These are phyloP conservation scores for Agrotis exclamationis DNA, from an alignment of 2,888 invertebrate species.

Conservation along the genomic window DNA sequence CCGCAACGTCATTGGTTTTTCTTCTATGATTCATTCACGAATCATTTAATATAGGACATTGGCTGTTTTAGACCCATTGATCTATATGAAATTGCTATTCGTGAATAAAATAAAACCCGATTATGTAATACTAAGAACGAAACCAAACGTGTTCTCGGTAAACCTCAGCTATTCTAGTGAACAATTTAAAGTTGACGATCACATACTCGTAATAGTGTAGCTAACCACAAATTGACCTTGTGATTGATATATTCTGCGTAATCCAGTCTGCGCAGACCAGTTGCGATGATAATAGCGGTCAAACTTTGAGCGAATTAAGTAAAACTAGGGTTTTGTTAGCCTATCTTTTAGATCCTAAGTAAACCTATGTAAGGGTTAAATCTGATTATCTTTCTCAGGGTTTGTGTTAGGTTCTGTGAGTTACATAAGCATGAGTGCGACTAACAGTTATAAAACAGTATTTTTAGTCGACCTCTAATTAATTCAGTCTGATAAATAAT, in stretches of 20 bases:
- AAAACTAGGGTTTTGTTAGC: conserved; percentile 1
- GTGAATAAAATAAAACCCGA: background rate
- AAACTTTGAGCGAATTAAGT: conserved; percentile 29
- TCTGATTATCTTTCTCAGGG: conserved; percentile 20
- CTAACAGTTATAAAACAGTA: too few species aligned
- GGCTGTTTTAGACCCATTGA: too few species aligned
- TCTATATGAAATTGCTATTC: background rate
- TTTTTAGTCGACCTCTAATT: too few species aligned
- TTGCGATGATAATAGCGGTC: conserved; percentile 19
- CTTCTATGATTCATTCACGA: too few species aligned
- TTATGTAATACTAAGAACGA: background rate
- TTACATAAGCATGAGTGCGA: too few species aligned
- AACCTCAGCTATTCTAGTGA: conserved; percentile 2
- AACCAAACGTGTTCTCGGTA: background rate
- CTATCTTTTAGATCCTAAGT: background rate
- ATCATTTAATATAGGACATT: too few species aligned
- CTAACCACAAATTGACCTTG: conserved; percentile 40
- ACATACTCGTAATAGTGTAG: conserved; percentile 35
- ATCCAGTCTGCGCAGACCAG: conserved; percentile 3
- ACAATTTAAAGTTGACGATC: background rate
- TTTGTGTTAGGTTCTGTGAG: background rate
- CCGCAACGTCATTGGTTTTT: too few species aligned
- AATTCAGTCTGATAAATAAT: background rate
- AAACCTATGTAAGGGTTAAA: background rate
- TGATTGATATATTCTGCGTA: conserved; percentile 17